Evolutionary conservation across 2,113 vertebrate species (phyloP).

Genomic region (Daphoenositta chrysoptera): DNA sequence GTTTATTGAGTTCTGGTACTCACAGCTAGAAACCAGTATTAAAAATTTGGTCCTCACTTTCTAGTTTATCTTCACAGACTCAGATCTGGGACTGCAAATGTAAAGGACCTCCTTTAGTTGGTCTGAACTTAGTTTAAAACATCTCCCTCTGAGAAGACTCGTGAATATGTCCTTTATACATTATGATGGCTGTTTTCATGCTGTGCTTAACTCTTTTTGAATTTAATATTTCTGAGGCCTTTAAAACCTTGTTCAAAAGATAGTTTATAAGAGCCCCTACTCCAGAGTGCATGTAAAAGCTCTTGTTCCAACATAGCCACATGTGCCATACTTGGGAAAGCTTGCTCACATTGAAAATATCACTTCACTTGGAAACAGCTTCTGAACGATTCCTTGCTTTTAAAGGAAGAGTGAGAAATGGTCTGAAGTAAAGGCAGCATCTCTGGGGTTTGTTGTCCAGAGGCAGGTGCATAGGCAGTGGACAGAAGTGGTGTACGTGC

Average conservation of each 20-base stretch:
- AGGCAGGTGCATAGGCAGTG: neutral
- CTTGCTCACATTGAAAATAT: neutral
- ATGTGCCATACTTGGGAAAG: neutral
- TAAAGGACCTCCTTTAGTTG: neutral
- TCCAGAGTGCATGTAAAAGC: neutral
- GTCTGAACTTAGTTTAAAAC: neutral
- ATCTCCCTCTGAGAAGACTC: neutral
- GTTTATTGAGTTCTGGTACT: neutral
- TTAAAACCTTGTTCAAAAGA: neutral
- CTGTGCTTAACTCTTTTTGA: neutral
- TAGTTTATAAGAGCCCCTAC: neutral
- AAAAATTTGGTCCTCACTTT: neutral
- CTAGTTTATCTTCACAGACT: neutral
- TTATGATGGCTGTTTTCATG: neutral
- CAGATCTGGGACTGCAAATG: fast-evolving
- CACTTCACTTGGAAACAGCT: neutral
- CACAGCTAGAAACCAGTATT: neutral
- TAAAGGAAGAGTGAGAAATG: neutral
- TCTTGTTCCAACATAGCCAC: neutral
- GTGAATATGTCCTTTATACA: neutral
- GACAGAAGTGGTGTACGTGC: neutral
- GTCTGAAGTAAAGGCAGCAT: neutral
- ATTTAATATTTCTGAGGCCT: neutral
- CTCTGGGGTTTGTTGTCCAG: neutral
- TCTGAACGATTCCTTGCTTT: neutral